Evolutionary conservation across 2,113 vertebrate species (phyloP).

Genomic region (Buteo buteo): DNA sequence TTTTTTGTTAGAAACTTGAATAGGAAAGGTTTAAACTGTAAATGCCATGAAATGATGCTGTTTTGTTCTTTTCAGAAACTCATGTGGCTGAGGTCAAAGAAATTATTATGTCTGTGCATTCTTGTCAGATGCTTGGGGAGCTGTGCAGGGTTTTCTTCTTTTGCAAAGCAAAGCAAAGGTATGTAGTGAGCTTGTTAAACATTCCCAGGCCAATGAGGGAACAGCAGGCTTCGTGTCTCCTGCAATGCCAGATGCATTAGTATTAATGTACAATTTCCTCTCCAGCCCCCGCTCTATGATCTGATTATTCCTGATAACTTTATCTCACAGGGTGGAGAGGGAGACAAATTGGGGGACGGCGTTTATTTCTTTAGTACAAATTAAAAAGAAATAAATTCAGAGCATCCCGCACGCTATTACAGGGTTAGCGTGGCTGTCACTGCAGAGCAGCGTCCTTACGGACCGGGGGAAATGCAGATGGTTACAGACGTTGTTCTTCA

Average conservation of each 20-base stretch:
- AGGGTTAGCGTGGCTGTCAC: not conserved
- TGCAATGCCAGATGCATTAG: not conserved
- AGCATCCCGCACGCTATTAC: not conserved
- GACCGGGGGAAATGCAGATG: not conserved
- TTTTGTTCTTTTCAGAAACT: conserved; percentile 85
- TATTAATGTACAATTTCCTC: conserved; percentile 33
- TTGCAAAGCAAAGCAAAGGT: conserved; percentile 39
- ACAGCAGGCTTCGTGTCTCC: conserved; percentile 14
- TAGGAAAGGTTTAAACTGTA: conserved; percentile 89
- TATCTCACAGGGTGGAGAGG: not conserved
- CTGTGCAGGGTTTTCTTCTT: conserved; percentile 59
- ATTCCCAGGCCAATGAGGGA: conserved; percentile 42
- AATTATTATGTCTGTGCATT: conserved; percentile 84
- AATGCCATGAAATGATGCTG: conserved; percentile 83
- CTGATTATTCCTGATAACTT: conserved; percentile 39
- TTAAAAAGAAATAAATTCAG: not conserved
- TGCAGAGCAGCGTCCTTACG: not conserved
- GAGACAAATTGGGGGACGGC: not conserved
- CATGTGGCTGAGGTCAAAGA: conserved; percentile 84
- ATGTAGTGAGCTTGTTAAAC: conserved; percentile 50
- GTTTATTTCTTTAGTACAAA: not conserved
- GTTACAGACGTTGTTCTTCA: not conserved
- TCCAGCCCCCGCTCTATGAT: not conserved
- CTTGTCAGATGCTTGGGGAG: conserved; percentile 74
- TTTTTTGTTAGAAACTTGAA: conserved; percentile 86